phyloP scores from a whole-genome alignment of 2,797 vertebrate species.

The Meriones psammophilus region DNA sequence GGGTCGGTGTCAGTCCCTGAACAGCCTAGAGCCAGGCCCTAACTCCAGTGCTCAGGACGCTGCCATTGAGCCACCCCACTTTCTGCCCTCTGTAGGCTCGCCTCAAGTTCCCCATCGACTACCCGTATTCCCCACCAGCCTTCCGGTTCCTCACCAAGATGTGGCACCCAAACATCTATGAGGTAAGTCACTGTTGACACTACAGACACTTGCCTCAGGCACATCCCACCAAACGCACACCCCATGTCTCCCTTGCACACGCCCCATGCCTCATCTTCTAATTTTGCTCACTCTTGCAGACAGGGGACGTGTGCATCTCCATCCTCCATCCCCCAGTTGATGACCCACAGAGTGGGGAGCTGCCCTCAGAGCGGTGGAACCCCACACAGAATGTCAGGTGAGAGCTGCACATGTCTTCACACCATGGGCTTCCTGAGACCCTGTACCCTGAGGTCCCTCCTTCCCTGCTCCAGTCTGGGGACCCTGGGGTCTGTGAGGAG shows the following conservation, averaged over 20 bases:
- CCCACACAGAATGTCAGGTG: conserved; percentile 98
- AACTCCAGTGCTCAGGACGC: background rate
- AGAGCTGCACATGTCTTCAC: background rate
- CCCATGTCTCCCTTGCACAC: background rate
- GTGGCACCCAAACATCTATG: conserved; percentile 99
- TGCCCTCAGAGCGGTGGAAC: conserved; percentile 97
- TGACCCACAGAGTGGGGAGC: conserved; percentile 96
- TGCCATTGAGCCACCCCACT: background rate
- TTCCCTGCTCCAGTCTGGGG: background rate
- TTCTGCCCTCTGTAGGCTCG: conserved; percentile 90
- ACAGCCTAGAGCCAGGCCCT: too few species aligned
- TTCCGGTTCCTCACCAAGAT: conserved; percentile 99
- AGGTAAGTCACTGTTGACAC: conserved; percentile 88
- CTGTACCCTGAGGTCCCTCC: background rate
- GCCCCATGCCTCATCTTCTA: background rate
- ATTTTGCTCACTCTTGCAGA: conserved; percentile 85
- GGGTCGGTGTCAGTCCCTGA: background rate
- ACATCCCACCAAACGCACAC: background rate
- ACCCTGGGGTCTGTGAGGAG: background rate
- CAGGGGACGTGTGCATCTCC: conserved; percentile 97
- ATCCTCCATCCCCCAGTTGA: conserved; percentile 97
- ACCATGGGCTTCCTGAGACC: background rate
- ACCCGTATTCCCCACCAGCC: conserved; percentile 97
- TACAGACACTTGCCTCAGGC: too few species aligned
- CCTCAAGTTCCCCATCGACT: conserved; percentile 98